phyloP scores from a whole-genome alignment of 92 coral and sea anemone genomes.

The Porites rus region DNA sequence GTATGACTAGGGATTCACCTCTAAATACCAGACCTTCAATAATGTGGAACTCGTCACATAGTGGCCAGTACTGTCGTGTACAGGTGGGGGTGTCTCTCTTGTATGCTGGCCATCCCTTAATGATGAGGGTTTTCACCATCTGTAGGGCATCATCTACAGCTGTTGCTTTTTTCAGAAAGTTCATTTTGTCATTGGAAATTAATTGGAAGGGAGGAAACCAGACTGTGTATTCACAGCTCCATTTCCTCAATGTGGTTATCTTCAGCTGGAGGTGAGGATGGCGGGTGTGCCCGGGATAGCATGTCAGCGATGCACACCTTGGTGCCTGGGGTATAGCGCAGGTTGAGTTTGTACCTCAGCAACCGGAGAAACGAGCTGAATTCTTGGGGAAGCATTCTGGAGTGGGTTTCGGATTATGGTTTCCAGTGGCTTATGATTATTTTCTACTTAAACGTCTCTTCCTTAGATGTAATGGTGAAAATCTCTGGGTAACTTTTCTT shows the following conservation, averaged over 20 bases:
- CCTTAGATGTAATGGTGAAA: constrained; percentile 34
- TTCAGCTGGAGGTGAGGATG: background rate
- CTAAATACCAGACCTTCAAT: constrained; percentile 42
- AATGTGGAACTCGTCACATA: constrained; percentile 21
- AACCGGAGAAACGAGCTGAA: constrained; percentile 47
- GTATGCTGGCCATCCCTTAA: constrained; percentile 34
- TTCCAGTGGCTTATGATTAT: constrained; percentile 48
- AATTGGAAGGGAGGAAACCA: background rate
- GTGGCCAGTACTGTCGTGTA: constrained; percentile 36
- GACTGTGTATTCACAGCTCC: background rate
- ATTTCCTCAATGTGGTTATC: background rate
- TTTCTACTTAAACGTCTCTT: constrained; percentile 37
- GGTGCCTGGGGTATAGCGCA: constrained; percentile 36
- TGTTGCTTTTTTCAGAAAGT: constrained; percentile 22
- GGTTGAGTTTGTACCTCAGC: constrained; percentile 31
- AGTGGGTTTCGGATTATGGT: constrained; percentile 36
- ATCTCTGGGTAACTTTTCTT: background rate
- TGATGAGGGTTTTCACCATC: constrained; percentile 25
- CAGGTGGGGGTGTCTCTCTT: background rate
- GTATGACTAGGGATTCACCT: constrained; percentile 50
- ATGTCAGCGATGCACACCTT: constrained; percentile 12
- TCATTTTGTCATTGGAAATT: constrained; percentile 13
- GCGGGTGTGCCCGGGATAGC: constrained; percentile 35
- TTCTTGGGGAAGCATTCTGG: constrained; percentile 37
- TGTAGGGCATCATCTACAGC: constrained; percentile 24